Conservation (phyloP, 1,140 invertebrate genomes). For the Hycleus cichorii region DNA sequence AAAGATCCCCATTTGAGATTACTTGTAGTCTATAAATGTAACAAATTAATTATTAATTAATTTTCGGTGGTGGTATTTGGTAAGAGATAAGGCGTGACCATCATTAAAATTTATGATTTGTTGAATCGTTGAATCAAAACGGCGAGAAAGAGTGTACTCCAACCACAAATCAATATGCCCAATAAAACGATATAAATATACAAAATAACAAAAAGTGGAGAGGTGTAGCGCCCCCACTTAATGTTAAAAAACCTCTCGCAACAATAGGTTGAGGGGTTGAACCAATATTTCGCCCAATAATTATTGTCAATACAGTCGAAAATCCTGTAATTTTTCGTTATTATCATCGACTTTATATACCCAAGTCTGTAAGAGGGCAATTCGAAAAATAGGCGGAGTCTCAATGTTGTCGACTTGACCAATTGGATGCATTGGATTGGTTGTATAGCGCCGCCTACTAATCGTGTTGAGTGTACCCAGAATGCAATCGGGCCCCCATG, state of each 20-base stretch:
- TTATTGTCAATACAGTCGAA: too few species aligned
- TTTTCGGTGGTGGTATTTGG: not conserved
- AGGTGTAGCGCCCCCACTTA: not conserved
- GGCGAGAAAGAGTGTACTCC: constrained; percentile 26
- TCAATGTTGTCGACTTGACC: not conserved
- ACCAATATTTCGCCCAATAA: too few species aligned
- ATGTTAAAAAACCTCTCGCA: constrained; percentile 8
- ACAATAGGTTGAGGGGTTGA: constrained; percentile 19
- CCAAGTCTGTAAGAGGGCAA: too few species aligned
- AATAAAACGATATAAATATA: constrained; percentile 42
- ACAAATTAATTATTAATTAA: not conserved
- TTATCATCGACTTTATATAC: too few species aligned
- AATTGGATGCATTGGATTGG: constrained; percentile 20
- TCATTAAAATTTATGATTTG: constrained; percentile 1
- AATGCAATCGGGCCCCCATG: constrained; percentile 40
- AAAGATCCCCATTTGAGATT: too few species aligned
- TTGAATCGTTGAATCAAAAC: constrained; percentile 18
- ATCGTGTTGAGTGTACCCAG: constrained; percentile 34
- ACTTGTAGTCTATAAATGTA: not conserved
- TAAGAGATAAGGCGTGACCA: not conserved
- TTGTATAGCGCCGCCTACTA: constrained; percentile 22
- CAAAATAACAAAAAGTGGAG: constrained; percentile 23
- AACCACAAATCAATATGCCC: constrained; percentile 38
- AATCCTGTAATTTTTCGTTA: too few species aligned
- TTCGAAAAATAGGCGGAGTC: too few species aligned